phyloP scores from a whole-genome alignment of 2,888 invertebrate species.

The Apamea sordens region DNA sequence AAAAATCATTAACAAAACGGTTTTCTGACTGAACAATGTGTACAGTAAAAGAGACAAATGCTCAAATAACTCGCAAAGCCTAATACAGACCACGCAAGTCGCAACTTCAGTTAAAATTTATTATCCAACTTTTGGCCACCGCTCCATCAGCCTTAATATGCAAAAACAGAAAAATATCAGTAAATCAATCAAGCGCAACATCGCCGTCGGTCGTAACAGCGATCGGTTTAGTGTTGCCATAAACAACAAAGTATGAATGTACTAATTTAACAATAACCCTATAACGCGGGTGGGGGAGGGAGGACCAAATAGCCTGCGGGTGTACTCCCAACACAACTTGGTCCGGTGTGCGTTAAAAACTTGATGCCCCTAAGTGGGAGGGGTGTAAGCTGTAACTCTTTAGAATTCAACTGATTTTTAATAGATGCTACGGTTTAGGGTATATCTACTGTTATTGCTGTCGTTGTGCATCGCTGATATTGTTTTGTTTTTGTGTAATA shows the following conservation, averaged over 20 bases:
- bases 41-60: conserved; percentile 24
- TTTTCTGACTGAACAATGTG: not conserved
- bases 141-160: conserved; percentile 55
- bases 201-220: conserved; percentile 68
- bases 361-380: conserved; percentile 65
- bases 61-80: conserved; percentile 18
- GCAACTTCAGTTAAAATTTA: conserved; percentile 39
- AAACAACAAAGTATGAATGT: conserved; percentile 81
- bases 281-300: conserved; percentile 65
- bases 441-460: conserved; percentile 41
- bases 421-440: conserved; percentile 53
- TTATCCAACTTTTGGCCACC: conserved; percentile 43
- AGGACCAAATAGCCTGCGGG: conserved; percentile 52
- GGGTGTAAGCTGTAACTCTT: conserved; percentile 64
- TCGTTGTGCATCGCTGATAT: conserved; percentile 38
- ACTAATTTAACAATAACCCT: conserved; percentile 80
- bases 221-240: conserved; percentile 73
- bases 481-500: conserved; percentile 38
- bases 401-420: conserved; percentile 66
- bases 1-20: not conserved
- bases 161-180: conserved; percentile 62
- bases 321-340: conserved; percentile 58
- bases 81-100: conserved; percentile 9
- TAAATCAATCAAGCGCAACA: conserved; percentile 72
- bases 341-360: conserved; percentile 70